Evolutionary conservation across 1,140 invertebrate species (phyloP).

Genomic region (Bombus consobrinus): DNA sequence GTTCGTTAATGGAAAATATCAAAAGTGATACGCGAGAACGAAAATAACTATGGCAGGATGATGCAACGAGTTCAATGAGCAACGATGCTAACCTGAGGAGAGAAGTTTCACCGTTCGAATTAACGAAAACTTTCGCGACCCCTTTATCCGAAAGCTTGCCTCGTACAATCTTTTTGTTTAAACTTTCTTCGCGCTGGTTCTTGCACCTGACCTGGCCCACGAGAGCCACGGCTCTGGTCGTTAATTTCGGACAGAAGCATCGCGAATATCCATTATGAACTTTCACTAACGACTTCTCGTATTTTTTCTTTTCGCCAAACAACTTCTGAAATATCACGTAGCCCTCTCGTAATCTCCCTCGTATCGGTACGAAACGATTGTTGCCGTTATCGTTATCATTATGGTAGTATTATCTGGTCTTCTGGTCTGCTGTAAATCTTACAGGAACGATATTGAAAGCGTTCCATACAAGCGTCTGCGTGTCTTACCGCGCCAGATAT

Average conservation of each 20-base stretch:
- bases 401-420: background rate
- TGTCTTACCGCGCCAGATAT: too few relatives aligned
- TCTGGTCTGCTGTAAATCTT: background rate
- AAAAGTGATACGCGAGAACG: background rate
- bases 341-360: background rate
- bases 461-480: too few relatives aligned
- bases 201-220: conserved; percentile 35
- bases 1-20: background rate
- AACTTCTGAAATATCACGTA: background rate
- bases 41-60: conserved; percentile 7
- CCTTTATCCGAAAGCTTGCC: background rate
- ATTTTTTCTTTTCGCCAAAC: background rate
- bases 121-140: conserved; percentile 28
- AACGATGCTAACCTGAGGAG: background rate
- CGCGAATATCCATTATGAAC: conserved; percentile 30
- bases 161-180: conserved; percentile 26
- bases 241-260: conserved; percentile 26
- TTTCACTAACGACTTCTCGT: conserved; percentile 21
- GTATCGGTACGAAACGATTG: background rate
- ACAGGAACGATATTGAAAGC: background rate
- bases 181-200: conserved; percentile 27
- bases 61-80: background rate
- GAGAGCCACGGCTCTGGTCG: background rate
- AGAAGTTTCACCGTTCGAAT: background rate
- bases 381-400: conserved; percentile 20